phyloP scores from a whole-genome alignment of 1,140 invertebrate genomes.

The Heliconius hermathena region DNA sequence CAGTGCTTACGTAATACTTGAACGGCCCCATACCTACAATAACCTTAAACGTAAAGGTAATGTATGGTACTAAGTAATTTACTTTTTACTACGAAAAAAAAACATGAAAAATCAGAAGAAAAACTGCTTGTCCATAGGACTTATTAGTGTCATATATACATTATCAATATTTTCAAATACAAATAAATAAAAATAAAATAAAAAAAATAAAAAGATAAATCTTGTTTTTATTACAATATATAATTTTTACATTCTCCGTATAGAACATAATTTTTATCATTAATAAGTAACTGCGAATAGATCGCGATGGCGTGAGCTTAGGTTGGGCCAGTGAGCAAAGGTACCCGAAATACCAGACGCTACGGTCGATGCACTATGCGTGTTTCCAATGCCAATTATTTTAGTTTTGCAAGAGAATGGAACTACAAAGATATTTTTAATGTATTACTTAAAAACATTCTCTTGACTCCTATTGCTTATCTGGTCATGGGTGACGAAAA shows the following conservation, averaged over 20 bases:
- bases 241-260: not conserved
- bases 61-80: too few species aligned
- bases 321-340: constrained; percentile 4
- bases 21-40: too few species aligned
- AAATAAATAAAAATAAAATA: too few species aligned
- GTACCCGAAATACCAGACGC: constrained; percentile 43
- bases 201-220: not conserved
- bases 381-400: constrained; percentile 25
- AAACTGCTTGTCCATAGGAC: too few species aligned
- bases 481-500: too few species aligned
- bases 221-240: not conserved
- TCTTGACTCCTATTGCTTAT: too few species aligned
- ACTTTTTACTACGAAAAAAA: too few species aligned
- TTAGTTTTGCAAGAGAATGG: not conserved
- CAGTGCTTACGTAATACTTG: too few species aligned
- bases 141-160: too few species aligned
- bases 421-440: not conserved
- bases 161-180: too few species aligned
- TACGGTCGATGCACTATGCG: constrained; percentile 46
- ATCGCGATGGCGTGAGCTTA: constrained; percentile 22
- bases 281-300: not conserved
- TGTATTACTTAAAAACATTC: not conserved
- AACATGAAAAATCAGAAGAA: too few species aligned
- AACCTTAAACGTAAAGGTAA: too few species aligned
- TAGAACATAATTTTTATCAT: not conserved